A percentile compares a stretch with the other conserved stretches of the same genome.
phyloP scores from a whole-genome alignment of 2,888 invertebrate genomes.

The Incurvaria masculella region DNA sequence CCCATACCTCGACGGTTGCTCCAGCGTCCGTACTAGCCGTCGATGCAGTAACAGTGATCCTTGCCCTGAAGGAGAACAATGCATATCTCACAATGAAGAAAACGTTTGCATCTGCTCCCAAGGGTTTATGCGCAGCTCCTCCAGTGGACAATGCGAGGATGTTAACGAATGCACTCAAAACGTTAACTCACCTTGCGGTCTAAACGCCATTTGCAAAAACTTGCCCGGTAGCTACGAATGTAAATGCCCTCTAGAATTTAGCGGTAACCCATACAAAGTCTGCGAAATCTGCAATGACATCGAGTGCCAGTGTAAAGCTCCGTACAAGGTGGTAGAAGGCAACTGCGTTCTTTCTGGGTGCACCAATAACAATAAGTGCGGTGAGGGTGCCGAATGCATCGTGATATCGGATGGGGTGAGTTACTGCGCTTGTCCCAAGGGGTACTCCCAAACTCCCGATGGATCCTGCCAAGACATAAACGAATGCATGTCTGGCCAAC shows the following conservation, averaged over 20 bases:
- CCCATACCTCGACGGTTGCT: conserved; percentile 76
- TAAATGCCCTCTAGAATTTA: conserved; percentile 83
- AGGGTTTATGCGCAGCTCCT: conserved; percentile 76
- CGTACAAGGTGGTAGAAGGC: conserved; percentile 79
- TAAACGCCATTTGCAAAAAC: conserved; percentile 89
- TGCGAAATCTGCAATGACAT: conserved; percentile 83
- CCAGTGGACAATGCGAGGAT: conserved; percentile 76
- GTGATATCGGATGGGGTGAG: conserved; percentile 86
- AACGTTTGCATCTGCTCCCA: conserved; percentile 88
- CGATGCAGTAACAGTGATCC: conserved; percentile 73
- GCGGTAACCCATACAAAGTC: conserved; percentile 84
- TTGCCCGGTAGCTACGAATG: conserved; percentile 92
- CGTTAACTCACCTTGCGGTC: conserved; percentile 78
- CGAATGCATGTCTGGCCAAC: conserved; percentile 74
- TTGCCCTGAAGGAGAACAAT: conserved; percentile 82
- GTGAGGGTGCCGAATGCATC: conserved; percentile 85
- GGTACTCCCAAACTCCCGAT: conserved; percentile 71
- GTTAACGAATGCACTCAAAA: conserved; percentile 80
- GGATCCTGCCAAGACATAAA: conserved; percentile 84
- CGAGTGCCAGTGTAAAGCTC: conserved; percentile 84
- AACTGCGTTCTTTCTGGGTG: conserved; percentile 85
- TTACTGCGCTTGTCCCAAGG: conserved; percentile 91
- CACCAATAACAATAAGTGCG: conserved; percentile 75
- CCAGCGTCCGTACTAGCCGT: conserved; percentile 58
- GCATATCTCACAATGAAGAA: conserved; percentile 74